A percentile compares a stretch with the other conserved stretches of the same genome.
Evolutionary conservation across 2,113 vertebrate species (phyloP).

Genomic region (Otis tarda): DNA sequence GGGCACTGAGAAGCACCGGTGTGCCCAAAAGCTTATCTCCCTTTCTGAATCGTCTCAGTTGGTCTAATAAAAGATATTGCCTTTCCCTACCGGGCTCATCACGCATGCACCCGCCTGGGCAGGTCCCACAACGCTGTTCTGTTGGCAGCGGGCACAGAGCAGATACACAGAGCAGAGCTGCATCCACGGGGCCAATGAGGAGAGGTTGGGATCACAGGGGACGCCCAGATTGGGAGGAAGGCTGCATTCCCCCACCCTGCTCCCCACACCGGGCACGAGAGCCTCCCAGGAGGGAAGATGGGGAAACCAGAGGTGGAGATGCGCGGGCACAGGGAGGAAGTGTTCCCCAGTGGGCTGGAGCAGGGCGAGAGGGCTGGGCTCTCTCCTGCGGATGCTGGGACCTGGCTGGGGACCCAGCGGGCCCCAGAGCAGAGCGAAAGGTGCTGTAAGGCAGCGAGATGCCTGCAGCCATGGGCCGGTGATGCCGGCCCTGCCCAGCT

Average conservation of each 20-base stretch:
- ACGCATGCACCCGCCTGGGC: fast-evolving
- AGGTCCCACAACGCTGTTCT: background rate
- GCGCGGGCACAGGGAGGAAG: background rate
- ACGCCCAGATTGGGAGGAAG: too few species aligned
- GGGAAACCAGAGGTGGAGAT: background rate
- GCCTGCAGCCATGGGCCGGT: background rate
- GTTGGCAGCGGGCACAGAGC: background rate
- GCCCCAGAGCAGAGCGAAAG: fast-evolving
- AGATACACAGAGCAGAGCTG: fast-evolving
- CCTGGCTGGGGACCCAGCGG: fast-evolving
- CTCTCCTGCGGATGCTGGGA: fast-evolving
- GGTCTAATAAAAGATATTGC: background rate
- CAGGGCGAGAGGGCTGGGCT: background rate
- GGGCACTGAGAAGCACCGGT: background rate
- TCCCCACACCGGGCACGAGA: fast-evolving
- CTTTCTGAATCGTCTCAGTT: background rate
- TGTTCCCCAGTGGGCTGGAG: background rate
- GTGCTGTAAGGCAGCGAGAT: fast-evolving
- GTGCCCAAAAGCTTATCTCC: background rate
- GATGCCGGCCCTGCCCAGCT: background rate
- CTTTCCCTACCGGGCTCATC: fast-evolving
- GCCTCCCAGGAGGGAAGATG: background rate
- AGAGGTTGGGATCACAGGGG: background rate
- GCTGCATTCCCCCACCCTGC: background rate
- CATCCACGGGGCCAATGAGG: fast-evolving